Conservation (phyloP, 1,140 invertebrate species). For the Apocrypta bakeri region DNA sequence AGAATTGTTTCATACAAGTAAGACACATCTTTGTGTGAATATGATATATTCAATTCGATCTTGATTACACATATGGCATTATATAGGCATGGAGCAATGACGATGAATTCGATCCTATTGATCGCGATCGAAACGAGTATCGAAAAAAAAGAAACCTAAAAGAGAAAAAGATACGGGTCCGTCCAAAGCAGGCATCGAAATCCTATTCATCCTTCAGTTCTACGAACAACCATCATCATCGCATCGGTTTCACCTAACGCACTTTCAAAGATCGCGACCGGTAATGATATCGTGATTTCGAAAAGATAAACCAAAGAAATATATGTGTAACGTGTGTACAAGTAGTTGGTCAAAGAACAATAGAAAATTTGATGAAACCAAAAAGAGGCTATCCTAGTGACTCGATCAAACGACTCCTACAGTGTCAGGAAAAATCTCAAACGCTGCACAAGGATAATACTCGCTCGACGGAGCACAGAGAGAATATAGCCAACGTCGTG, state of each 20-base stretch:
- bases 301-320: background rate
- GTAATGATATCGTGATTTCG: slow-evolving; percentile 31
- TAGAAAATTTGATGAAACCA: no score
- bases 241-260: background rate
- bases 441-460: background rate
- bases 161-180: slow-evolving; percentile 24
- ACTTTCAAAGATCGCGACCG: background rate
- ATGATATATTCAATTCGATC: background rate
- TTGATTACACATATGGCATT: background rate
- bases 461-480: background rate
- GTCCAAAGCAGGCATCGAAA: background rate
- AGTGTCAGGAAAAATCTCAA: background rate
- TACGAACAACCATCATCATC: slow-evolving; percentile 2
- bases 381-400: no score
- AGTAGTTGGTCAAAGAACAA: no score
- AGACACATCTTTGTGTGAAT: background rate
- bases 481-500: no score
- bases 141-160: slow-evolving; percentile 8
- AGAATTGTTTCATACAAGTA: background rate
- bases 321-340: no score
- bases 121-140: background rate
- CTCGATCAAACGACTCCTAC: background rate
- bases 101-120: slow-evolving; percentile 45
- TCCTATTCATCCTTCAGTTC: slow-evolving; percentile 29
- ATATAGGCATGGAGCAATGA: background rate